phyloP scores from a whole-genome alignment of 2,113 vertebrate genomes.

The Camelus bactrianus region DNA sequence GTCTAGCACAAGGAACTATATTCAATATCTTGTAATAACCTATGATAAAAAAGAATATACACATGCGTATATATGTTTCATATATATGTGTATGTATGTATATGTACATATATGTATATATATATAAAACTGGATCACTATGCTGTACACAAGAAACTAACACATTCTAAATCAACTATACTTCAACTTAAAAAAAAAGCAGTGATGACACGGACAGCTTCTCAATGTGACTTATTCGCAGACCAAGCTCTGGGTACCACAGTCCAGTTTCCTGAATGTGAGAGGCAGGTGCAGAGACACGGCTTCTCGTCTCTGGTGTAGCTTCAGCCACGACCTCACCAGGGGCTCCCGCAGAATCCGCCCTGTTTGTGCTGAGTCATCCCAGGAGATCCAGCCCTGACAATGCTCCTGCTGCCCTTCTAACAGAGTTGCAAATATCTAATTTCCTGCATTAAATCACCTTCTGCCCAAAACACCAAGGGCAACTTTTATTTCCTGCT shows the following conservation, averaged over 20 bases:
- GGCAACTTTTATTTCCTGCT: not conserved
- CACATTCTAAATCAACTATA: too few species aligned
- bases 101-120: too few species aligned
- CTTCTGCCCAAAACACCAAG: not conserved
- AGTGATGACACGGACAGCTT: not conserved
- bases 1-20: too few species aligned
- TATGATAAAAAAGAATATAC: too few species aligned
- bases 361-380: not conserved
- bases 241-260: not conserved
- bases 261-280: not conserved
- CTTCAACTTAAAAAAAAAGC: too few species aligned
- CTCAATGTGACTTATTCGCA: not conserved
- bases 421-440: not conserved
- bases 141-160: too few species aligned
- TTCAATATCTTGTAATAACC: too few species aligned
- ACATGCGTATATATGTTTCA: too few species aligned
- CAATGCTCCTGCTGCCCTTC: not conserved
- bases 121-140: too few species aligned
- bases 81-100: too few species aligned
- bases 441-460: not conserved
- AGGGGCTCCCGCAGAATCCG: not conserved
- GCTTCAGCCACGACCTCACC: not conserved
- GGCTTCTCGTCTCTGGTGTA: not conserved
- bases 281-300: not conserved
- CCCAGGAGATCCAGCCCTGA: not conserved